Evolutionary conservation across 2,113 vertebrate species (phyloP).

Genomic region (Spermophilus dauricus): DNA sequence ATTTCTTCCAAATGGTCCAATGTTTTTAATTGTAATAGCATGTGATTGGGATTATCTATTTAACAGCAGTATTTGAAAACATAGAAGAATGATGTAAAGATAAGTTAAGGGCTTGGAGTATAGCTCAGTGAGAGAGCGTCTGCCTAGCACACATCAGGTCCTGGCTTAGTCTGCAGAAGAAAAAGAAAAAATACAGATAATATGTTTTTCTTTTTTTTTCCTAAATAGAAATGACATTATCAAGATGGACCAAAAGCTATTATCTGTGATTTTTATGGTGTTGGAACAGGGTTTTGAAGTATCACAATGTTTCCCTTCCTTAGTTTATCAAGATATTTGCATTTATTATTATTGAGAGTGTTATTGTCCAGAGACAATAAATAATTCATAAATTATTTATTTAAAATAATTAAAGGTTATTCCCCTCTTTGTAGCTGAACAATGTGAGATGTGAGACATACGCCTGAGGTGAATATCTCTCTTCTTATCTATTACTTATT

Average conservation of each 20-base stretch:
- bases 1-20: not conserved
- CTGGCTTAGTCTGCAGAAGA: not conserved
- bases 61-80: not conserved
- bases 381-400: too few relatives aligned
- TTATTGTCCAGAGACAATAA: not conserved
- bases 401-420: not conserved
- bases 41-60: not conserved
- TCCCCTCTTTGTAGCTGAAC: accelerated
- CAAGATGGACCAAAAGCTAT: not conserved
- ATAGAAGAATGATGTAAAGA: not conserved
- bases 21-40: not conserved
- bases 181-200: not conserved
- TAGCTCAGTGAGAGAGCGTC: not conserved
- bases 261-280: not conserved
- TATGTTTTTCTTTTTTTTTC: not conserved
- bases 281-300: not conserved
- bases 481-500: not conserved
- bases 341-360: not conserved
- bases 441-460: not conserved
- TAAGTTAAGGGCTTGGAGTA: too few relatives aligned
- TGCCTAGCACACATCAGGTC: not conserved
- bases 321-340: not conserved
- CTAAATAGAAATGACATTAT: not conserved
- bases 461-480: not conserved
- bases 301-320: not conserved